Conservation (phyloP, 2,113 vertebrate genomes). For the Tautogolabrus adspersus region DNA sequence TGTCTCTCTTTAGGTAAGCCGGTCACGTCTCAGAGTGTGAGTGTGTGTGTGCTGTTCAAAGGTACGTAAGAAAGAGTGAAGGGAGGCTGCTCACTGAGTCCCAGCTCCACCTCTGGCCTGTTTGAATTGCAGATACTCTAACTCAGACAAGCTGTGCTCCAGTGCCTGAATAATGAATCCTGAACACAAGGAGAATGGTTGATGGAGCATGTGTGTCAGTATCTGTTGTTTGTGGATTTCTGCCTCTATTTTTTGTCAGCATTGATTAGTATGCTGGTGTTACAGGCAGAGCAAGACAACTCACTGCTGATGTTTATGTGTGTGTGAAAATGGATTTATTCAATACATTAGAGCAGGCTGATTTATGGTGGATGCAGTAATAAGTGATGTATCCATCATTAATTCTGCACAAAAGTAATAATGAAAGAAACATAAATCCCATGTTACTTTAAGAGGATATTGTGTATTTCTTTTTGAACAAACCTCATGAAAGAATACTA, state of each 20-base stretch:
- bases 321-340: conserved; percentile 6
- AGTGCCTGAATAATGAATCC: conserved; percentile 75
- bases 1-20: conserved; percentile 30
- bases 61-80: conserved; percentile 1
- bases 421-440: background rate
- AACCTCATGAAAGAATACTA: too few species aligned
- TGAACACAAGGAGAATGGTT: conserved; percentile 51
- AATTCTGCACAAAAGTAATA: background rate
- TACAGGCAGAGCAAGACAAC: background rate
- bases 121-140: conserved; percentile 76
- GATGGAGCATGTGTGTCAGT: conserved; percentile 37
- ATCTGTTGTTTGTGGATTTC: conserved; percentile 20
- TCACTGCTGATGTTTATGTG: conserved; percentile 21
- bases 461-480: too few species aligned
- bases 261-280: conserved; percentile 33
- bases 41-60: conserved; percentile 17
- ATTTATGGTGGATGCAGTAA: background rate
- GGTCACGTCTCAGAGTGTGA: conserved; percentile 10
- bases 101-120: conserved; percentile 57
- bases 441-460: too few species aligned
- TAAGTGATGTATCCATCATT: background rate
- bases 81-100: conserved; percentile 27
- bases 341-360: background rate
- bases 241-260: background rate
- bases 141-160: conserved; percentile 65